A percentile compares a stretch with the other conserved stretches of the same genome.
These are phyloP conservation scores for Melanotaenia boesemani DNA, from an alignment of 2,797 vertebrate species.

Conservation along the genomic window DNA sequence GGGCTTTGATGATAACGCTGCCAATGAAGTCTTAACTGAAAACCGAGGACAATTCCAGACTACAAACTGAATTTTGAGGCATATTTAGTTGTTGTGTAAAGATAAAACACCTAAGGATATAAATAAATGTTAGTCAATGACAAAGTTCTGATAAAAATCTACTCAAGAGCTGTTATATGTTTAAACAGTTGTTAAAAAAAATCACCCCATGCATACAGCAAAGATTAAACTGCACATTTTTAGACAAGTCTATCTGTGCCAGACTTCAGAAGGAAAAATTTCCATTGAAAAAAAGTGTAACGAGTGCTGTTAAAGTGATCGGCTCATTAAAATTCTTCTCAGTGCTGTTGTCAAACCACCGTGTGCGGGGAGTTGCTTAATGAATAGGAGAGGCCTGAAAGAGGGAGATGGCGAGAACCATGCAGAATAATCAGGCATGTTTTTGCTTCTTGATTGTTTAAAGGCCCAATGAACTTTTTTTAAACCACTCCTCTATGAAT, in stretches of 20 bases:
- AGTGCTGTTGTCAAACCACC: conserved; percentile 43
- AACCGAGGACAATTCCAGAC: not conserved
- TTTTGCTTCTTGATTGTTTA: conserved; percentile 44
- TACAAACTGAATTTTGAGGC: not conserved
- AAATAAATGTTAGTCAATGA: too few species aligned
- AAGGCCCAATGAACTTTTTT: conserved; percentile 29
- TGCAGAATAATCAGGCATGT: conserved; percentile 41
- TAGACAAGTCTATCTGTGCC: not conserved
- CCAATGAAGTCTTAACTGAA: conserved; percentile 17
- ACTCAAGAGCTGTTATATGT: not conserved
- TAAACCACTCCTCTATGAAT: conserved; percentile 32
- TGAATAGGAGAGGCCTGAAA: conserved; percentile 65
- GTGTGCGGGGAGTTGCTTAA: conserved; percentile 20
- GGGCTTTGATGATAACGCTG: conserved; percentile 17
- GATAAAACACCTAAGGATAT: not conserved
- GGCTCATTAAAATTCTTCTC: conserved; percentile 64
- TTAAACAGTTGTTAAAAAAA: not conserved
- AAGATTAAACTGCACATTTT: not conserved
- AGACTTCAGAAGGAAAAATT: conserved; percentile 2
- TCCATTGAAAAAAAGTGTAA: not conserved
- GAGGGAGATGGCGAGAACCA: conserved; percentile 33
- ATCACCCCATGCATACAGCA: not conserved
- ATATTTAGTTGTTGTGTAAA: too few species aligned
- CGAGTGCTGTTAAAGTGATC: not conserved
- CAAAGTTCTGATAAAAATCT: not conserved